phyloP scores from a whole-genome alignment of 2,888 invertebrate species.

The Eristalinus aeneus region DNA sequence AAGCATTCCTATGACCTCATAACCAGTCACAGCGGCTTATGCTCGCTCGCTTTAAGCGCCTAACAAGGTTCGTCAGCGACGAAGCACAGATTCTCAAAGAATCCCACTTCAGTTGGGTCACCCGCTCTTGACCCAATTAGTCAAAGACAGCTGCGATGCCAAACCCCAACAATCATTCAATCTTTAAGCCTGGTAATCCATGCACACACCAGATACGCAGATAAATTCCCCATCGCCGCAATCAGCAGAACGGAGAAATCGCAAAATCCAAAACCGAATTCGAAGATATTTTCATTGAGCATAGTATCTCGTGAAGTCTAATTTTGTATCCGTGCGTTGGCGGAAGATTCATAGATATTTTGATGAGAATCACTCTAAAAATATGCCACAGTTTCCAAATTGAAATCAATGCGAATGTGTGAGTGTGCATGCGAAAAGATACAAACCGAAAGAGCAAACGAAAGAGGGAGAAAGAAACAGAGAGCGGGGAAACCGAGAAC shows the following conservation, averaged over 20 bases:
- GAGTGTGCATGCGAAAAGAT: slow-evolving; percentile 46
- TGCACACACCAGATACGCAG: background rate
- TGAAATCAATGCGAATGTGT: slow-evolving; percentile 47
- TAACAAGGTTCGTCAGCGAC: slow-evolving; percentile 48
- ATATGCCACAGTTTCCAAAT: slow-evolving; percentile 68
- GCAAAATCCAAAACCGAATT: slow-evolving; percentile 33
- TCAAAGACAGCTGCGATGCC: slow-evolving; percentile 19
- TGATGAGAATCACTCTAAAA: slow-evolving; percentile 71
- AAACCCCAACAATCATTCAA: slow-evolving; percentile 4
- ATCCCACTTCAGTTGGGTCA: slow-evolving; percentile 39
- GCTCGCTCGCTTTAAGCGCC: slow-evolving; percentile 35
- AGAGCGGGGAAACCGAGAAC: background rate
- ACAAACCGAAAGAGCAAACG: background rate
- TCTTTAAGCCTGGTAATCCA: background rate
- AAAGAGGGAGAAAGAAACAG: background rate
- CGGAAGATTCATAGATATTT: slow-evolving; percentile 67
- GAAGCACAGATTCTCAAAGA: slow-evolving; percentile 11
- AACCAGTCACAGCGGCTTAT: slow-evolving; percentile 11
- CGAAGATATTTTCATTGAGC: slow-evolving; percentile 62
- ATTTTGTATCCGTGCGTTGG: slow-evolving; percentile 61
- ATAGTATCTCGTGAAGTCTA: slow-evolving; percentile 65
- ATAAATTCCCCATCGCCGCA: background rate
- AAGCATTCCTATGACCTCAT: slow-evolving; percentile 57
- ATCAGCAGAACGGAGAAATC: background rate
- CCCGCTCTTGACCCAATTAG: slow-evolving; percentile 43